A percentile compares a stretch with the other conserved stretches of the same genome.
These are phyloP conservation scores for Paratrypauchen microcephalus DNA, from an alignment of 2,797 vertebrate genomes.

Conservation along the genomic window DNA sequence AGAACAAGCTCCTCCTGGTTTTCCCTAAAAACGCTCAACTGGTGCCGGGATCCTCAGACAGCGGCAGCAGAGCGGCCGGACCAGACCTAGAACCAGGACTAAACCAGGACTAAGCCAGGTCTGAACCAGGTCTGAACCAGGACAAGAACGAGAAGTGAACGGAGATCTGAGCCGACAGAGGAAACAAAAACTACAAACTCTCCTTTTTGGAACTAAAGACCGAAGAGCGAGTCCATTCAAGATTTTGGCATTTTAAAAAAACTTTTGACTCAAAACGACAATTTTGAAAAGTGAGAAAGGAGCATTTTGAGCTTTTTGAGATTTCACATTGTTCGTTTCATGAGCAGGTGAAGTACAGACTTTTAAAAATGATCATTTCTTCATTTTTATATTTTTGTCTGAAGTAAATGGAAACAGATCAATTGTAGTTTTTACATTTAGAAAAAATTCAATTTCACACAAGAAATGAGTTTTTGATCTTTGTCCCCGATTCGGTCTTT, in stretches of 20 bases:
- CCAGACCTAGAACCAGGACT: neutral
- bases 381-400: neutral
- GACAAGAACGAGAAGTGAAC: neutral
- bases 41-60: slow-evolving; percentile 7
- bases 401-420: neutral
- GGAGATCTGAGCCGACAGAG: neutral
- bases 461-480: neutral
- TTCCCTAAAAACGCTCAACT: slow-evolving; percentile 14
- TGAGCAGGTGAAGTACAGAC: neutral
- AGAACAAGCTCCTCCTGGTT: neutral
- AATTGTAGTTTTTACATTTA: neutral
- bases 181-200: neutral
- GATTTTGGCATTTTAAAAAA: neutral
- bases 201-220: neutral
- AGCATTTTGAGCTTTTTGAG: neutral
- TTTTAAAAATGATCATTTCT: neutral
- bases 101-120: neutral
- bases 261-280: too few relatives aligned
- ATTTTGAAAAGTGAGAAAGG: neutral
- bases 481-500: neutral
- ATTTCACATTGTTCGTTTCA: neutral
- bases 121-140: neutral
- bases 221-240: neutral
- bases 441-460: neutral
- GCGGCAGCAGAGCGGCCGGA: slow-evolving; percentile 1